Conservation (phyloP, 2,113 vertebrate species). For the Atractosteus spatula region DNA sequence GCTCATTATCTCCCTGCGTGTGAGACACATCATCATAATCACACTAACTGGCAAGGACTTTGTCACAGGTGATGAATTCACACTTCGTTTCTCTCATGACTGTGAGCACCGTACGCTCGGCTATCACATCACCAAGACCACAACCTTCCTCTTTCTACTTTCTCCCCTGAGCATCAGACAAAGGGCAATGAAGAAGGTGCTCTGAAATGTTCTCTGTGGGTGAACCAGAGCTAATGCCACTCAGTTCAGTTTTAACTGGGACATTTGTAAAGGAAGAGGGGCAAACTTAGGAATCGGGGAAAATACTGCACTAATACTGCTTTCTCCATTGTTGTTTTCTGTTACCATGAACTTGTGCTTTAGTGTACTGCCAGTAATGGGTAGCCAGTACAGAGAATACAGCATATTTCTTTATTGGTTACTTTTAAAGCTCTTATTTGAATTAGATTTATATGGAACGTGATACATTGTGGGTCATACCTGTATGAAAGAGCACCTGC, state of each 20-base stretch:
- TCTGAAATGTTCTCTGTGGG: too few relatives aligned
- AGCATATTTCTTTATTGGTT: too few relatives aligned
- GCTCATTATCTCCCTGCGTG: too few relatives aligned
- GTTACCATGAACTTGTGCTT: too few relatives aligned
- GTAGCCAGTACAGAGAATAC: neutral
- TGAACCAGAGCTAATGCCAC: too few relatives aligned
- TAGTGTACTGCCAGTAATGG: neutral
- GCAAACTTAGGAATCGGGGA: too few relatives aligned
- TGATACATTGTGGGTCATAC: slow-evolving; percentile 47
- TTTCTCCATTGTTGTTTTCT: too few relatives aligned
- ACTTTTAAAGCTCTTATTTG: too few relatives aligned
- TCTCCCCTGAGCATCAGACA: neutral
- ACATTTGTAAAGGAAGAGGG: too few relatives aligned
- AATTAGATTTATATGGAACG: neutral
- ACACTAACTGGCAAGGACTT: slow-evolving; percentile 42
- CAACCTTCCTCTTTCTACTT: neutral
- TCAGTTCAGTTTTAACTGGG: too few relatives aligned
- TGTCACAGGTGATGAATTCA: slow-evolving; percentile 37
- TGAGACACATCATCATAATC: slow-evolving; percentile 4
- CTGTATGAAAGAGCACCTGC: slow-evolving; percentile 95
- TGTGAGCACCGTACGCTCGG: neutral
- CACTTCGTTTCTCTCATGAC: slow-evolving; percentile 7
- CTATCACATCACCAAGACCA: neutral
- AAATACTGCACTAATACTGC: too few relatives aligned
- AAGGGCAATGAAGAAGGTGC: neutral